Conservation (phyloP, 1,140 invertebrate genomes). For the Aphelenchoides avenae region DNA sequence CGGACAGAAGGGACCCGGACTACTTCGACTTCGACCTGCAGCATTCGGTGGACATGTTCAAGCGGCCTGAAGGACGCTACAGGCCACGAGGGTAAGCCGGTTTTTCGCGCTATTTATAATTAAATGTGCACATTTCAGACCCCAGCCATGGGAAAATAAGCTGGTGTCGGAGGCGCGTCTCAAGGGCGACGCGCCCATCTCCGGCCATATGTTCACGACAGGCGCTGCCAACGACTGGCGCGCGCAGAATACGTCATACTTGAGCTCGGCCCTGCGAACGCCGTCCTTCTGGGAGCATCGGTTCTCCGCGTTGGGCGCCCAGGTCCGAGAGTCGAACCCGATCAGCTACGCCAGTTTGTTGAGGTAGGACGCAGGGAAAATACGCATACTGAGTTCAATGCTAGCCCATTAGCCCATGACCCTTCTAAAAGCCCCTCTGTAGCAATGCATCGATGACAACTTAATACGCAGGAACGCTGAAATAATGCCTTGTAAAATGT, state of each 20-base stretch:
- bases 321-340: slow-evolving; percentile 57
- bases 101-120: slow-evolving; percentile 8
- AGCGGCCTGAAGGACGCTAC: slow-evolving; percentile 47
- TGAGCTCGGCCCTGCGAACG: slow-evolving; percentile 54
- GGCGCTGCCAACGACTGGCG: slow-evolving; percentile 46
- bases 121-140: slow-evolving; percentile 43
- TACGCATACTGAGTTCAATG: too few relatives aligned
- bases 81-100: slow-evolving; percentile 41
- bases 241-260: slow-evolving; percentile 45
- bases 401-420: too few relatives aligned
- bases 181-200: slow-evolving; percentile 54
- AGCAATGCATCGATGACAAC: neutral
- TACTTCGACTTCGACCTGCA: slow-evolving; percentile 58
- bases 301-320: slow-evolving; percentile 47
- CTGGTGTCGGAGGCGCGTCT: slow-evolving; percentile 39
- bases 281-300: slow-evolving; percentile 59
- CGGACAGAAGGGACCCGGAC: slow-evolving; percentile 53
- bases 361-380: slow-evolving; percentile 28
- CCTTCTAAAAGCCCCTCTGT: too few relatives aligned
- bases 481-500: too few relatives aligned
- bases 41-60: slow-evolving; percentile 55
- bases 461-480: slow-evolving; percentile 3
- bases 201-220: slow-evolving; percentile 53
- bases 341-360: slow-evolving; percentile 54
- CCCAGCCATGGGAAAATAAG: slow-evolving; percentile 56